These are phyloP conservation scores for Drosophila ficusphila DNA, from an alignment of 1,140 invertebrate genomes.

Conservation along the genomic window DNA sequence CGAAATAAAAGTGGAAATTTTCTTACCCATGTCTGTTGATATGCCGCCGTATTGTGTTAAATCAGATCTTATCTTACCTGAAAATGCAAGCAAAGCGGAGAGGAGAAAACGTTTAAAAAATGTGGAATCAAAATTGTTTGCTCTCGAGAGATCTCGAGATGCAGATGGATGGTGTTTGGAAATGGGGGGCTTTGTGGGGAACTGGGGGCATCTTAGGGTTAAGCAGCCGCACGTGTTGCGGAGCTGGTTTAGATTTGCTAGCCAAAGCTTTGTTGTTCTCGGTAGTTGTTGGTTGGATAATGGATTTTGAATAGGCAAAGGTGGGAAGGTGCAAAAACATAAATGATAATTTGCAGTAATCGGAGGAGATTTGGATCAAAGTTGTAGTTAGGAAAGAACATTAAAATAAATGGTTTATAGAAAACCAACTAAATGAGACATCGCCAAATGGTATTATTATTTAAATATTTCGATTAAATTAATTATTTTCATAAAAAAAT, in stretches of 20 bases:
- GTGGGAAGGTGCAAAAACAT: neutral
- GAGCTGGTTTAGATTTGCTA: slow-evolving; percentile 30
- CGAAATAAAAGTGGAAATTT: slow-evolving; percentile 80
- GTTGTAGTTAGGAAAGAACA: too few relatives aligned
- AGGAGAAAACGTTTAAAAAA: slow-evolving; percentile 77
- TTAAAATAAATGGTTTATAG: neutral
- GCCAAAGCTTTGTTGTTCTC: slow-evolving; percentile 46
- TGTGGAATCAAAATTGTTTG: slow-evolving; percentile 65
- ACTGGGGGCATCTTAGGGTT: slow-evolving; percentile 24
- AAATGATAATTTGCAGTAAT: neutral
- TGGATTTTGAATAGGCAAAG: neutral
- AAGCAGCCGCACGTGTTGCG: slow-evolving; percentile 63
- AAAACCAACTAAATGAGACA: too few relatives aligned
- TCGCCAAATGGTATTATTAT: too few relatives aligned
- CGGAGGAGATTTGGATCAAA: too few relatives aligned
- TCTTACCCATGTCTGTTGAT: slow-evolving; percentile 84
- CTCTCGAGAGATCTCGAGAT: slow-evolving; percentile 26
- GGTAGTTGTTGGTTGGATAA: slow-evolving; percentile 21
- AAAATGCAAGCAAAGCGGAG: slow-evolving; percentile 65
- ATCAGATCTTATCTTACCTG: slow-evolving; percentile 84
- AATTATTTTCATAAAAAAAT: too few relatives aligned
- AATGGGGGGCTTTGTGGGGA: neutral
- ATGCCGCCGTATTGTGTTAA: slow-evolving; percentile 84
- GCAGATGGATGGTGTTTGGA: slow-evolving; percentile 9
- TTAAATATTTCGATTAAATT: too few relatives aligned